Percentiles rank a stretch among this genome's conserved stretches.
phyloP scores from a whole-genome alignment of 1,140 invertebrate genomes.

The Calliopsis andreniformis region DNA sequence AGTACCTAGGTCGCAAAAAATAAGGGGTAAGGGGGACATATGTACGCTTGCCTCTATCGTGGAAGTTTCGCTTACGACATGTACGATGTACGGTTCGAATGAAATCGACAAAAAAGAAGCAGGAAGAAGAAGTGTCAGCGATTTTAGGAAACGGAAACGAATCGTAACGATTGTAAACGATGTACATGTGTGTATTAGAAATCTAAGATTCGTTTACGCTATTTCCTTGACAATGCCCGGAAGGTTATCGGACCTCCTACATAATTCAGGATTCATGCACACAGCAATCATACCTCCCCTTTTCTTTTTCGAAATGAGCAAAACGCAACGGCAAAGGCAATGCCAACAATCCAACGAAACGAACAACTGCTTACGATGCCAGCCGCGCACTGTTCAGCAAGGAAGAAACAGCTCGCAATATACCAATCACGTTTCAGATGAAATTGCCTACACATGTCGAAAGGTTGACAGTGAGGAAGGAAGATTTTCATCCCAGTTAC shows the following conservation, averaged over 20 bases:
- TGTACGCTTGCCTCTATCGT: conserved; percentile 41
- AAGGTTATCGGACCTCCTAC: not conserved
- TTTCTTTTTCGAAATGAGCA: not conserved
- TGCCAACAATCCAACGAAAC: not conserved
- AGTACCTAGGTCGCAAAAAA: conserved; percentile 82
- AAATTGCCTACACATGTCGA: too few relatives aligned
- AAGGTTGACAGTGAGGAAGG: too few relatives aligned
- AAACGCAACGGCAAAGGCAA: not conserved
- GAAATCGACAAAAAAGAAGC: conserved; percentile 17
- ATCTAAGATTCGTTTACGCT: not conserved
- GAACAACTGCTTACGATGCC: too few relatives aligned
- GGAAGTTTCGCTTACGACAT: conserved; percentile 21
- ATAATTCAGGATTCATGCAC: conserved; percentile 6
- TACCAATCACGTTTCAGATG: too few relatives aligned
- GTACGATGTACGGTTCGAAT: not conserved
- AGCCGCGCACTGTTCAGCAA: too few relatives aligned
- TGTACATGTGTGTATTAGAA: not conserved
- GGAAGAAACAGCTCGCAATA: too few relatives aligned
- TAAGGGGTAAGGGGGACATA: conserved; percentile 69
- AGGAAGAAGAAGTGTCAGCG: not conserved
- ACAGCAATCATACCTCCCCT: conserved; percentile 13
- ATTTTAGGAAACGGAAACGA: too few relatives aligned
- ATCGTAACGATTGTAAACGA: not conserved
- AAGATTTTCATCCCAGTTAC: too few relatives aligned
- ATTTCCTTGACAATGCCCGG: not conserved